Evolutionary conservation across 2,888 invertebrate genomes (phyloP), one percentile per base, ranked within the genome.

Genomic region (Embidobia sp.): DNA sequence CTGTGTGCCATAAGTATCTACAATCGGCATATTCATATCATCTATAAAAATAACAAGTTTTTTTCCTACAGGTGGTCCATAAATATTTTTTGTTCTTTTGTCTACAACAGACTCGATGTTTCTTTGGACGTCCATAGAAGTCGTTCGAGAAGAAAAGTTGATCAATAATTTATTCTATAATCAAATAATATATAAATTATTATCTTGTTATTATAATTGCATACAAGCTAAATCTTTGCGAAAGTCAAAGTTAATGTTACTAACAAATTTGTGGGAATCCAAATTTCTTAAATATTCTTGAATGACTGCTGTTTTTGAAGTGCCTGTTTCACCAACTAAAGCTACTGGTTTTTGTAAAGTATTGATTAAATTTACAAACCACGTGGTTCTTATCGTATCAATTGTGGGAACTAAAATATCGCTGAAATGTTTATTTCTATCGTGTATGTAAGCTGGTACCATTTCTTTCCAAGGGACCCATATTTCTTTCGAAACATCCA

Each of bases 11-110:
- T 97, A 97, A 0, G 92, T 93, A 85, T 96, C 96, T 40, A 95
- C 94, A 90, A 94, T 92, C 22, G 98, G 97, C 97, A 97, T 97
- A 87, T 97, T 97, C 94, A 98, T 94, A 85, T 98, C 97, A 85
- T 98, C 98, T 79, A 98, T 94, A 86, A 98, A 98, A 78, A 96
- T 93, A 19, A 97, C 92, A 86, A 98, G 92, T 84, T 95, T 94
- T 90, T 96, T 98, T 18, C 97, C 97, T 67, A 95, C 92, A 0
- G 97, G 95, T 31, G 98, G 98, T 0, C 97, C 97, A 85, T 94
- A 97, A 1, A 94, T 93, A 85, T 97, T 96, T 87, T 97, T 97
- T 0, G 97, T 97, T 61, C 97, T 91, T 86, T 97, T 97, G 87
- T 97, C 97, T 0, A 98, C 94, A 0, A 94, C 93, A 0, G 96